A percentile compares a stretch with the other conserved stretches of the same genome.
phyloP scores from a whole-genome alignment of 2,888 invertebrate species.

The Chrysolina americana region DNA sequence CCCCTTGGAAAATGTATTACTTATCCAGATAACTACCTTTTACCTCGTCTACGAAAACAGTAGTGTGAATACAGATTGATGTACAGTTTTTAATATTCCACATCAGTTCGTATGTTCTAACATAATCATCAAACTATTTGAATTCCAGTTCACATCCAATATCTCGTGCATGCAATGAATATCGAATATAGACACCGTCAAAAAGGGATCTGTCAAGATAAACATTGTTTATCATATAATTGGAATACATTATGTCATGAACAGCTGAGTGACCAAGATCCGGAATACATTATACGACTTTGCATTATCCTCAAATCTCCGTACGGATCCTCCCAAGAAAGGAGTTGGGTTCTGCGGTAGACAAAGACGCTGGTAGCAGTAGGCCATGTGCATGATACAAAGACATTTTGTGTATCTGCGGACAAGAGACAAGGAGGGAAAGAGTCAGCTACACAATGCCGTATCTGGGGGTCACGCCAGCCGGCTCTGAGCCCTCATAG shows the following conservation, averaged over 20 bases:
- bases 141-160: neutral
- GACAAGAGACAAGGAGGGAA: constrained; percentile 40
- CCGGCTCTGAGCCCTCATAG: constrained; percentile 58
- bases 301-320: constrained; percentile 56
- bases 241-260: constrained; percentile 62
- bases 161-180: constrained; percentile 3
- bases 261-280: constrained; percentile 62
- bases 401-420: constrained; percentile 51
- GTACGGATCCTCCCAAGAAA: constrained; percentile 51
- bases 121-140: neutral
- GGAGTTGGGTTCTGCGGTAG: constrained; percentile 43
- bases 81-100: too few species aligned
- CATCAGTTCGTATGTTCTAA: neutral
- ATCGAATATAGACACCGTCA: constrained; percentile 44
- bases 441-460: constrained; percentile 39
- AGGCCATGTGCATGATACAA: constrained; percentile 50
- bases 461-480: constrained; percentile 44
- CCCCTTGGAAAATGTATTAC: too few species aligned
- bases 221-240: constrained; percentile 60
- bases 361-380: constrained; percentile 47
- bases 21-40: too few species aligned
- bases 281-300: constrained; percentile 61
- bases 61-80: too few species aligned
- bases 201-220: constrained; percentile 52
- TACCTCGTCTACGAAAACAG: too few species aligned